phyloP scores from a whole-genome alignment of 37 sponge, comb jelly and placozoan species.

The Chondrilla cf. caribensis region DNA sequence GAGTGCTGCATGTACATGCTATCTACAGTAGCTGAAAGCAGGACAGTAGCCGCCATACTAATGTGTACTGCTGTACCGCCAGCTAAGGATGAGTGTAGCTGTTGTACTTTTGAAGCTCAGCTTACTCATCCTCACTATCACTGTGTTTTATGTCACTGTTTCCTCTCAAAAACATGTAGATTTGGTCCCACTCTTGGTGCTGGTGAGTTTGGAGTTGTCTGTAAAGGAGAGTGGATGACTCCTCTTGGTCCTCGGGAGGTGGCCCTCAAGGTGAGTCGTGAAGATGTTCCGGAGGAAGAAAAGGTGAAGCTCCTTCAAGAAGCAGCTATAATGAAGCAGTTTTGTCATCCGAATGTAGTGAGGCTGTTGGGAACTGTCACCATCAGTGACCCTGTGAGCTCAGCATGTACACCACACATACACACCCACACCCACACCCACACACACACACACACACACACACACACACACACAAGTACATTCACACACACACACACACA shows the following conservation, averaged over 20 bases:
- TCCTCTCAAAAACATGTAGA: no score
- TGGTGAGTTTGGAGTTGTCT: slow-evolving; percentile 11
- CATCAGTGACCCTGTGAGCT: not conserved
- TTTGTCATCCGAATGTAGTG: not conserved
- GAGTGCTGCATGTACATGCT: not conserved
- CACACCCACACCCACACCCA: no score
- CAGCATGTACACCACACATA: no score
- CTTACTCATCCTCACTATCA: no score
- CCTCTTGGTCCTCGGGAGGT: not conserved
- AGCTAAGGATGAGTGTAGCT: no score
- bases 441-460: not conserved
- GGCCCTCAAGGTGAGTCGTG: not conserved
- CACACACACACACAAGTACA: not conserved
- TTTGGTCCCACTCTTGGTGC: not conserved
- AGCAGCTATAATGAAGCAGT: slow-evolving; percentile 17
- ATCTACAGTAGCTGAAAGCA: not conserved
- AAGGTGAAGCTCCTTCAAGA: slow-evolving; percentile 5
- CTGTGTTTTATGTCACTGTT: no score
- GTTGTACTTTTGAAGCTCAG: no score
- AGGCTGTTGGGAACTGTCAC: slow-evolving; percentile 3
- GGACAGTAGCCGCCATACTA: no score
- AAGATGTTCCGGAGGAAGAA: not conserved
- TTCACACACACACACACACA: not conserved
- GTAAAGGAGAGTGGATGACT: not conserved
- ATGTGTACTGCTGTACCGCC: no score